Evolutionary conservation across 2,113 vertebrate genomes (phyloP), one percentile per base, ranked within the genome.

Genomic region (Toxostoma redivivum): DNA sequence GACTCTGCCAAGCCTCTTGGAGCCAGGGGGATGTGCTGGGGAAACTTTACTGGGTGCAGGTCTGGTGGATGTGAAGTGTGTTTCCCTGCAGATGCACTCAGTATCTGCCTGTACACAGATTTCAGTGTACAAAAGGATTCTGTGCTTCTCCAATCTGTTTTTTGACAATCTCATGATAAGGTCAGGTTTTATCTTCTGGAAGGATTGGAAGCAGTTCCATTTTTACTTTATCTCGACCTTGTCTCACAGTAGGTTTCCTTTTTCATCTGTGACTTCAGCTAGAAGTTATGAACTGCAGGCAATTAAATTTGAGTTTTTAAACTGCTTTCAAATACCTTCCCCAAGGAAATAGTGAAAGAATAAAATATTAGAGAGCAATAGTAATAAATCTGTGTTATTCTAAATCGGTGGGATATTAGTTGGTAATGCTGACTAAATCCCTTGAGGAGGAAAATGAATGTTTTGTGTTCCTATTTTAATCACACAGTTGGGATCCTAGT

Each of bases 81-180:
- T 22, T 30, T 58, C 57, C 61, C 31, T 73, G 1, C 20, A 23
- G 84, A 7, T 53, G 33, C 51, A 27, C 6, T 0, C 28, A 6
- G 0, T 2, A 1, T 19, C 45, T 67, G 21, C 31, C 40, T 50
- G 2, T 9, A 2, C 1, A 0, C 48, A 40, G 37, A 33, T 21
- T 57, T 5, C 10, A 5, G 13, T 23, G 64, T 31, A 7, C 31
- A 25, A 15, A 51, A 71, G 10, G 31, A 11, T 25, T 30, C 37
- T 71, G 20, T 54, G 47, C 35, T 86, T 4, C 72, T 66, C 12
- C 42, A 17, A 5, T 31, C 15, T 64, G 33, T 0, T 57, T 83
- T 60, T 35, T 78, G 42, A 48, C 35, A 58, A 1, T 25, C n/a
- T 74, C 33, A 2, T 14, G 40, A 9, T 38, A 20, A 24, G 2